Percentiles rank a stretch among this genome's conserved stretches.
Evolutionary conservation across 2,113 vertebrate genomes (phyloP).

Genomic region (Ophthalmolycus amberensis): DNA sequence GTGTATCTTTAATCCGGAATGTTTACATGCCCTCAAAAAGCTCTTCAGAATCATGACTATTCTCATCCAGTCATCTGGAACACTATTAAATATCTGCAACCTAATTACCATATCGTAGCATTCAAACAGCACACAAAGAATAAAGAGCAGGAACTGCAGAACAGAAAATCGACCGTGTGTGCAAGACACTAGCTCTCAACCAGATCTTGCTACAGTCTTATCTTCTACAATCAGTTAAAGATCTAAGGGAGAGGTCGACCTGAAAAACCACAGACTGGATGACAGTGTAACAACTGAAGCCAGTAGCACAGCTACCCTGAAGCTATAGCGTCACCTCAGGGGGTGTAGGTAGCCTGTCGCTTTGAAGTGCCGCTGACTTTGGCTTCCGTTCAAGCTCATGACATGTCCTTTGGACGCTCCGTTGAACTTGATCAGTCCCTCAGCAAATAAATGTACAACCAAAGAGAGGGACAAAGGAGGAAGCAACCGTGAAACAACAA

Average conservation of each 20-base stretch:
- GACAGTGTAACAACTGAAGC: conserved; percentile 59
- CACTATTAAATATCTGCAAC: conserved; percentile 45
- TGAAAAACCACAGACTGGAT: conserved; percentile 45
- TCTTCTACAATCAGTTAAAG: conserved; percentile 65
- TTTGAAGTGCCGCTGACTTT: conserved; percentile 73
- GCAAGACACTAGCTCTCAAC: conserved; percentile 50
- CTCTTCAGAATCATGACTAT: conserved; percentile 24
- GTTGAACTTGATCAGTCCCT: conserved; percentile 76
- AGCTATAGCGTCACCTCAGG: conserved; percentile 64
- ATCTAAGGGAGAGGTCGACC: conserved; percentile 58
- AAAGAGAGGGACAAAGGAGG: conserved; percentile 55
- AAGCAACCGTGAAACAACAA: conserved; percentile 43
- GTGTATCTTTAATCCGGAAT: conserved; percentile 31
- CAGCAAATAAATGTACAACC: conserved; percentile 77
- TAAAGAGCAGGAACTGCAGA: conserved; percentile 28
- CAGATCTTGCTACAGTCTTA: conserved; percentile 44
- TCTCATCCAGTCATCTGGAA: conserved; percentile 38
- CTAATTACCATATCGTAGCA: conserved; percentile 36
- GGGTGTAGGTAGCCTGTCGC: conserved; percentile 43
- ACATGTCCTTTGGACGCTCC: conserved; percentile 73
- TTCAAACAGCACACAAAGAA: conserved; percentile 46
- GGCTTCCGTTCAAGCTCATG: conserved; percentile 73
- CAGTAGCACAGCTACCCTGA: conserved; percentile 50
- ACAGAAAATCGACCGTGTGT: conserved; percentile 44
- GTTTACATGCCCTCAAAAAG: not conserved